Evolutionary conservation across 92 coral and sea anemone genomes (phyloP).

Genomic region (Phymanthus crucifer): DNA sequence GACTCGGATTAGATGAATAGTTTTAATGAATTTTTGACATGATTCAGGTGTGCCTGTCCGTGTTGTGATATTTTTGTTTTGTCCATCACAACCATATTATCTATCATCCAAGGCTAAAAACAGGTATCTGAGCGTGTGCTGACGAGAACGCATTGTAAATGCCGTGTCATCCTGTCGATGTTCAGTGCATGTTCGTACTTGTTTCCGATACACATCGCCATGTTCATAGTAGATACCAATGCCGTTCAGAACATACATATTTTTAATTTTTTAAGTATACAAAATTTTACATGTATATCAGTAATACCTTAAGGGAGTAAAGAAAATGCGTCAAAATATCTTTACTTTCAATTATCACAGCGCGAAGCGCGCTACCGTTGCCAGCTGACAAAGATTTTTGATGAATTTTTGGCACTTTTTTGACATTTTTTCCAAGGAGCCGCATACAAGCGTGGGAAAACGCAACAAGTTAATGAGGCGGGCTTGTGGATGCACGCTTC

Average conservation of each 20-base stretch:
- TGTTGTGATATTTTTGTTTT: not conserved
- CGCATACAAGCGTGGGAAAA: too few relatives aligned
- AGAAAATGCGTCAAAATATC: not conserved
- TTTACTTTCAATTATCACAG: too few relatives aligned
- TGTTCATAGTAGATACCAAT: not conserved
- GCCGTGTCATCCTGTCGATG: not conserved
- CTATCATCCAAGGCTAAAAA: not conserved
- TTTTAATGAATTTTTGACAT: not conserved
- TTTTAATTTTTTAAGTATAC: not conserved
- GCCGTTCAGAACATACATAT: not conserved
- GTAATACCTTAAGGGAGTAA: not conserved
- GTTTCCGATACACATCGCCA: not conserved
- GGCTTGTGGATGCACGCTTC: too few relatives aligned
- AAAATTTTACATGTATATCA: not conserved
- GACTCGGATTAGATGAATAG: constrained; percentile 8
- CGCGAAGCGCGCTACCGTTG: too few relatives aligned
- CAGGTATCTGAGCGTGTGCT: not conserved
- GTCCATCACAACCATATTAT: too few relatives aligned
- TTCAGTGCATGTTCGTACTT: not conserved
- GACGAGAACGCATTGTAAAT: not conserved
- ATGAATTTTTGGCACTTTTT: too few relatives aligned
- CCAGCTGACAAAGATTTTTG: too few relatives aligned
- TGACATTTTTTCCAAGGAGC: too few relatives aligned
- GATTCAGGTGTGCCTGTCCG: not conserved
- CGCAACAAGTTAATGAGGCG: too few relatives aligned